These are phyloP conservation scores for Arge pagana DNA, from an alignment of 2,888 invertebrate genomes.

Conservation along the genomic window DNA sequence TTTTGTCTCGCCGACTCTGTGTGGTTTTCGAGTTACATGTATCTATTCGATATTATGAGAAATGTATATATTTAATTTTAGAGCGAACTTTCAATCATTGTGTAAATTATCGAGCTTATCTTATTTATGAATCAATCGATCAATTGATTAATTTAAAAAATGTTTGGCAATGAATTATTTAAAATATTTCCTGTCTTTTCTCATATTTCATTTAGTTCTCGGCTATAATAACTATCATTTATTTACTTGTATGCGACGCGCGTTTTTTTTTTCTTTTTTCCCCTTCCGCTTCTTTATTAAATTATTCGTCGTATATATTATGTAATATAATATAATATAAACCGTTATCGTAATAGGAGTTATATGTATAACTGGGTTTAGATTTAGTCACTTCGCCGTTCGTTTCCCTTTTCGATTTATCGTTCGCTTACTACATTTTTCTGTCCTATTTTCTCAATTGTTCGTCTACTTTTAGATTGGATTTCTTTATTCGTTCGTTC, in stretches of 20 bases:
- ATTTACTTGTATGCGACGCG: slow-evolving; percentile 27
- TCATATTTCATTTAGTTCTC: slow-evolving; percentile 19
- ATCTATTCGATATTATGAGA: slow-evolving; percentile 13
- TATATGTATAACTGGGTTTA: too few species aligned
- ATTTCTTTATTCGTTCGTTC: too few species aligned
- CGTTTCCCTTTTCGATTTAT: too few species aligned
- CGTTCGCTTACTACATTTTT: too few species aligned
- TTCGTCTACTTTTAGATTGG: too few species aligned
- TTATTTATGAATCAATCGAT: slow-evolving; percentile 41
- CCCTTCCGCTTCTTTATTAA: background rate
- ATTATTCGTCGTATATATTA: too few species aligned
- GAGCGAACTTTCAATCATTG: slow-evolving; percentile 56
- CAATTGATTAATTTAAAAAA: slow-evolving; percentile 51
- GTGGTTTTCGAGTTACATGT: background rate
- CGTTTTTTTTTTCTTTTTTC: slow-evolving; percentile 17
- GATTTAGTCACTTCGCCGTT: too few species aligned
- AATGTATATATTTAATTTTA: slow-evolving; percentile 53
- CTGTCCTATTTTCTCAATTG: too few species aligned
- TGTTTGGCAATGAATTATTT: slow-evolving; percentile 57
- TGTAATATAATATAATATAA: too few species aligned
- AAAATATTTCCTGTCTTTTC: slow-evolving; percentile 53
- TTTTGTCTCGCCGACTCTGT: too few species aligned
- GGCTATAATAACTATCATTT: slow-evolving; percentile 14
- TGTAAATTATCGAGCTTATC: slow-evolving; percentile 42
- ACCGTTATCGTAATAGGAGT: too few species aligned